Conservation (phyloP, 2,888 invertebrate species). For the Melanchra persicariae region DNA sequence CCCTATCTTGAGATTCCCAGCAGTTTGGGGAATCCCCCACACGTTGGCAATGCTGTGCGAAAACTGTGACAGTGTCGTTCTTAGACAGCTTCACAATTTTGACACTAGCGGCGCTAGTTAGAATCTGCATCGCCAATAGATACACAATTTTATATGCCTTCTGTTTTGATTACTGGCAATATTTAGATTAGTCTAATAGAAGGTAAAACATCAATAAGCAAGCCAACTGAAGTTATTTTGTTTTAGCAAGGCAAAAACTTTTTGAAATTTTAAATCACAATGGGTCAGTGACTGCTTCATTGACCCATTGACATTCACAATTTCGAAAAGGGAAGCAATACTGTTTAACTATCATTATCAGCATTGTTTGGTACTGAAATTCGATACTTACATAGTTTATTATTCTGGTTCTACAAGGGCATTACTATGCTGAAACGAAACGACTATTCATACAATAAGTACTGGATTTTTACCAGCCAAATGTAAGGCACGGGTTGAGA, state of each 20-base stretch:
- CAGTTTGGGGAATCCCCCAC: too few species aligned
- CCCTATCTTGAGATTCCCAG: too few species aligned
- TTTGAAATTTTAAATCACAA: not conserved
- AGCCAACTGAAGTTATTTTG: not conserved
- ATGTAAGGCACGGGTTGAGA: conserved; percentile 33
- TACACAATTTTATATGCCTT: not conserved
- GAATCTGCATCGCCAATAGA: too few species aligned
- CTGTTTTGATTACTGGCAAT: not conserved
- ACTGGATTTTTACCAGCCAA: conserved; percentile 10
- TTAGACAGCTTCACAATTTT: too few species aligned
- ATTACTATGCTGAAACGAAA: not conserved
- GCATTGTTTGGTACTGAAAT: not conserved
- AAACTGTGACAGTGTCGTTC: too few species aligned
- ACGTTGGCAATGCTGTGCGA: too few species aligned
- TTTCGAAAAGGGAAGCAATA: not conserved
- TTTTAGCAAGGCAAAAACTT: not conserved
- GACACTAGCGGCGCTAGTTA: too few species aligned
- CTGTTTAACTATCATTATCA: not conserved
- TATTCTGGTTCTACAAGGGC: not conserved
- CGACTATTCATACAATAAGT: not conserved
- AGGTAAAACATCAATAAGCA: conserved; percentile 19
- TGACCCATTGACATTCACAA: not conserved
- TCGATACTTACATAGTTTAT: not conserved
- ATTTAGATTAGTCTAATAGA: conserved; percentile 17
- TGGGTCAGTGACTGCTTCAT: not conserved